Base-by-base conservation (phyloP, 2,797 vertebrate species). In the Streptopelia turtur region DNA sequence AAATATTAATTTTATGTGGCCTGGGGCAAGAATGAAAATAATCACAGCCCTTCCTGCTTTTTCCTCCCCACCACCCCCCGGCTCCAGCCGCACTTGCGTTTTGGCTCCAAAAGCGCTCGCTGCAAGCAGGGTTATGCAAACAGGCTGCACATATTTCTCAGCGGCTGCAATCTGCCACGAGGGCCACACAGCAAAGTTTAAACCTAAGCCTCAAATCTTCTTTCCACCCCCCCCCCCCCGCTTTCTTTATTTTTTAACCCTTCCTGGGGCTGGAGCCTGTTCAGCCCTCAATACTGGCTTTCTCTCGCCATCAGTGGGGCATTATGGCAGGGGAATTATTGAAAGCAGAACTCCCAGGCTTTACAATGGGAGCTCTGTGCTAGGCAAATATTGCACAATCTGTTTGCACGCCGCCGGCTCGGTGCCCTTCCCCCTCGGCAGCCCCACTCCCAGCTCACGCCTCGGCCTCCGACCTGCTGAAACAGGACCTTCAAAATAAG, bases 321-420 rank as follows among this genome's bases (percentile, higher is more conserved):
- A 98, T 98, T 98, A 98, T 98, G 97, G 93, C 49, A 92, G 94
- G 60, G 94, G 94, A 94, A 97, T 98, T 98, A 98, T 97, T 98
- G 97, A 98, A 97, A 98, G 98, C 98, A 98, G 97, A 98, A 97
- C 97, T 98, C 97, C 57, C 61, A 85, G 79, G 89, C 79, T 96
- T 95, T 96, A 98, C 98, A 98, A 98, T 98, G 97, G 95, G 92
- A 87, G 91, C 97, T 98, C 98, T 98, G 98, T 97, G 94, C 93
- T 87, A 93, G 93, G 97, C 97, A 91, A 97, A 97, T 94, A 65
- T 97, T 97, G 98, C 96, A 96, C 96, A 96, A 97, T 97, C 97
- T 98, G 98, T 97, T 98, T 98, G 97, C 97, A 97, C 37, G 86
- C 96, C 1, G 28, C 82, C 91, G 85, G 95, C 43, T 89, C 70